These are phyloP conservation scores for Volucella zonaria DNA, from an alignment of 2,888 invertebrate genomes.

Conservation along the genomic window DNA sequence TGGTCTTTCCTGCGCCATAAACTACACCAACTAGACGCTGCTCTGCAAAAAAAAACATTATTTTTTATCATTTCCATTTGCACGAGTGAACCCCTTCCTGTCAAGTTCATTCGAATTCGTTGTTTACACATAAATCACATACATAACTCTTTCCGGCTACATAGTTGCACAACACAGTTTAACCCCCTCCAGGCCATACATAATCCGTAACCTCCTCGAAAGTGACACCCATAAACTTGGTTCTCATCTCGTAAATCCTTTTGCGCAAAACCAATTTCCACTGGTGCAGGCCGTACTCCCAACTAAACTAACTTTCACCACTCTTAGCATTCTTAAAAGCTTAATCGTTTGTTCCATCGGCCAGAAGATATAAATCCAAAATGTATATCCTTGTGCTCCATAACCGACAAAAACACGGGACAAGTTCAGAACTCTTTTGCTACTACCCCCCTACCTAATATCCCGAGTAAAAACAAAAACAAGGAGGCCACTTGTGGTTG, in stretches of 20 bases:
- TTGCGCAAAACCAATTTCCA: constrained; percentile 18
- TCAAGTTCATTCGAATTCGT: constrained; percentile 9
- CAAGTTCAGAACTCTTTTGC: not conserved
- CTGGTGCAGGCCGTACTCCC: not conserved
- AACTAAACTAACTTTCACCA: not conserved
- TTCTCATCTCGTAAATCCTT: constrained; percentile 28
- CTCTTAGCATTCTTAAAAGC: not conserved
- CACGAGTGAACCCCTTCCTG: too few relatives aligned
- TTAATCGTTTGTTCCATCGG: constrained; percentile 35
- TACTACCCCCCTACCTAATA: too few relatives aligned
- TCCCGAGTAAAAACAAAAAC: constrained; percentile 26
- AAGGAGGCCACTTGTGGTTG: constrained; percentile 63
- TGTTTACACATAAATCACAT: constrained; percentile 28
- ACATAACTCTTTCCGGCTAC: not conserved
- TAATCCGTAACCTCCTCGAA: too few relatives aligned
- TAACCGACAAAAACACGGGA: constrained; percentile 12
- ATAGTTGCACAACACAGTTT: constrained; percentile 8
- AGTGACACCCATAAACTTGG: constrained; percentile 4
- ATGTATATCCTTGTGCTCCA: constrained; percentile 47
- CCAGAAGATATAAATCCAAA: constrained; percentile 62
- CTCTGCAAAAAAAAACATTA: too few relatives aligned
- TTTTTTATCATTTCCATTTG: too few relatives aligned
- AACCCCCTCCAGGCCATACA: not conserved
- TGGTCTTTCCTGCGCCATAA: too few relatives aligned
- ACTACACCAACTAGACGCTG: too few relatives aligned